Base-by-base conservation (phyloP, 2,113 vertebrate genomes). In the Xyrauchen texanus region DNA sequence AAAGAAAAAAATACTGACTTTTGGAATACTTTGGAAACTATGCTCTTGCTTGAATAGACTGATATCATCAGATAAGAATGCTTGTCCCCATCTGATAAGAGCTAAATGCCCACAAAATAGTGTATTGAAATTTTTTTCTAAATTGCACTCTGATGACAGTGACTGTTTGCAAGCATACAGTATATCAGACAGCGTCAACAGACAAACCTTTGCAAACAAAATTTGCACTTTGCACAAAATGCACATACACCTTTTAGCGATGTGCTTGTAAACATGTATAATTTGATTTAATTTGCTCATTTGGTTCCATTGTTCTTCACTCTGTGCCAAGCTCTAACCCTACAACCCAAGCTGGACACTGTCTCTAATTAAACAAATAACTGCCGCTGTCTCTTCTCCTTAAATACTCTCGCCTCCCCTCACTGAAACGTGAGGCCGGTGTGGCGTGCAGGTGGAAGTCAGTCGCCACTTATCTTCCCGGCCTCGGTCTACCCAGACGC, bases 81-180 rank as follows among this genome's bases (percentile, higher is more conserved):
- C 86, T 85, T 80, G 90, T 91, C 91, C 90, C 88, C 88, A 91
- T 87, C 88, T 90, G 90, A 93, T 93, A 93, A 92, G 89, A 82
- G 72, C 78, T 88, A 90, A 93, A 92, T 91, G 81, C 82, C 81
- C 55, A 83, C 69, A 80, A 85, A 80, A 72, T 82, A 67, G 81
- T 83, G 87, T 85, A 85, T 85, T 88, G 85, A 53, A 53, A 66
- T 80, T 84, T 87, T 63, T 81, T 78, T 88, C 83, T 80, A 71
- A 62, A 81, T 81, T 67, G 21, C 21, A 58, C 78, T 81, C 70
- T 87, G 83, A 84, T 87, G 87, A 87, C 88, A 87, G 69, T 74
- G 78, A 70, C 42, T 75, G 64, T 82, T 88, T 83, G 69, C 57
- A 61, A 72, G 4, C 45, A 34, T 34, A 34, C 21, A 34, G 21